Evolutionary conservation across 2,888 invertebrate genomes (phyloP).

Genomic region (Neuroscelio doddi): DNA sequence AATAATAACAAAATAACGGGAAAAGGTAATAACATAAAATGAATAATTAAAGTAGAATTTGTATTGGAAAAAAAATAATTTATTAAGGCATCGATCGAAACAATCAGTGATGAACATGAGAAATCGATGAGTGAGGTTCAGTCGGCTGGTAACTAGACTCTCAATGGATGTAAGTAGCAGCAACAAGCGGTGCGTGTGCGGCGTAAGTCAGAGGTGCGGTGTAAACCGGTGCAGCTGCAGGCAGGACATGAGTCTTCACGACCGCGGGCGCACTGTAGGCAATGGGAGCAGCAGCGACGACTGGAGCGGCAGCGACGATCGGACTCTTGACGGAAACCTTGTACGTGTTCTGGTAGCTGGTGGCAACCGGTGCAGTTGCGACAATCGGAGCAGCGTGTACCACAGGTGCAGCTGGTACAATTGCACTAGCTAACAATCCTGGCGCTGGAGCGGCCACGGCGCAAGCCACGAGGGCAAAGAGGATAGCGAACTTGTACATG

Average conservation of each 20-base stretch:
- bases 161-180: conserved; percentile 26
- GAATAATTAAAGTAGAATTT: background rate
- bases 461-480: conserved; percentile 61
- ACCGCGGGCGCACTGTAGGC: conserved; percentile 72
- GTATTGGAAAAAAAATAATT: background rate
- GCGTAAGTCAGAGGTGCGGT: conserved; percentile 60
- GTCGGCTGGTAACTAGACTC: background rate
- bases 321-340: conserved; percentile 53
- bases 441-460: conserved; percentile 66
- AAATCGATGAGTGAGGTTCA: background rate
- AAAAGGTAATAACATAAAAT: background rate
- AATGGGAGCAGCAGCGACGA: conserved; percentile 56
- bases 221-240: too few species aligned
- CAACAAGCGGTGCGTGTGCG: conserved; percentile 48
- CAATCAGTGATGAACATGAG: conserved; percentile 25
- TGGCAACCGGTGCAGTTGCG: conserved; percentile 69
- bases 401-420: conserved; percentile 62
- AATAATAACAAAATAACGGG: too few species aligned
- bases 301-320: conserved; percentile 68
- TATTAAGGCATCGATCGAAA: background rate
- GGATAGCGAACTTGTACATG: conserved; percentile 57
- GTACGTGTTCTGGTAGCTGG: conserved; percentile 75
- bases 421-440: conserved; percentile 52
- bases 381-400: conserved; percentile 72
- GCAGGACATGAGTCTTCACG: conserved; percentile 49